phyloP scores from a whole-genome alignment of 2,888 invertebrate genomes.

The Drosophila robusta region DNA sequence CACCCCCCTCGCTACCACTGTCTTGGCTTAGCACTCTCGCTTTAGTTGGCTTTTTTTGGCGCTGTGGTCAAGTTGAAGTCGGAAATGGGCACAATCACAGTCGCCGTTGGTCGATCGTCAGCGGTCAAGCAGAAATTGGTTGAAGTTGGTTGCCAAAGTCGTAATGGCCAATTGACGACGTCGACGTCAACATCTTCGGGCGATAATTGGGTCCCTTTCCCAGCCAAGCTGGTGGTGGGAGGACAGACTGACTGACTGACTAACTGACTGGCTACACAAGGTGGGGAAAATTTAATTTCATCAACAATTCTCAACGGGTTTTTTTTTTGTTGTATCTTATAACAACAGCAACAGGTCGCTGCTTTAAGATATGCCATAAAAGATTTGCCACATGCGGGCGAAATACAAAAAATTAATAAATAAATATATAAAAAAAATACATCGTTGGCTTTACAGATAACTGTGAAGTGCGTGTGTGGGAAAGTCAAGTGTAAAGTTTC shows the following conservation, averaged over 20 bases:
- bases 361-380: conserved; percentile 28
- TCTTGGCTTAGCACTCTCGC: conserved; percentile 39
- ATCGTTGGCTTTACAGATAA: conserved; percentile 7
- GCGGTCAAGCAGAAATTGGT: conserved; percentile 60
- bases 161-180: conserved; percentile 54
- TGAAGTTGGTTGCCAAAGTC: conserved; percentile 33
- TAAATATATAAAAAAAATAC: conserved; percentile 6
- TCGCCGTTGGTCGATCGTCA: conserved; percentile 52
- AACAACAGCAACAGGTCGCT: conserved; percentile 22
- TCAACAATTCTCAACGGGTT: conserved; percentile 33
- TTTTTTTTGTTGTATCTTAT: conserved; percentile 5
- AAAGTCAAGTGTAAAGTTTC: conserved; percentile 22
- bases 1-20: neutral
- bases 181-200: conserved; percentile 62
- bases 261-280: conserved; percentile 1
- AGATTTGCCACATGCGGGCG: conserved; percentile 38
- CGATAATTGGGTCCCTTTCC: conserved; percentile 77
- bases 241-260: conserved; percentile 11
- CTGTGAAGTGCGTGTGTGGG: conserved; percentile 29
- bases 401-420: neutral
- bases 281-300: conserved; percentile 28
- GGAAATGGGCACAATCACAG: conserved; percentile 71
- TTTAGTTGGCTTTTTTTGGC: conserved; percentile 25
- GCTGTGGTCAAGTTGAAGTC: conserved; percentile 74
- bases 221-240: conserved; percentile 32